Evolutionary conservation across 2,113 vertebrate species (phyloP).

Genomic region (Polypterus senegalus): DNA sequence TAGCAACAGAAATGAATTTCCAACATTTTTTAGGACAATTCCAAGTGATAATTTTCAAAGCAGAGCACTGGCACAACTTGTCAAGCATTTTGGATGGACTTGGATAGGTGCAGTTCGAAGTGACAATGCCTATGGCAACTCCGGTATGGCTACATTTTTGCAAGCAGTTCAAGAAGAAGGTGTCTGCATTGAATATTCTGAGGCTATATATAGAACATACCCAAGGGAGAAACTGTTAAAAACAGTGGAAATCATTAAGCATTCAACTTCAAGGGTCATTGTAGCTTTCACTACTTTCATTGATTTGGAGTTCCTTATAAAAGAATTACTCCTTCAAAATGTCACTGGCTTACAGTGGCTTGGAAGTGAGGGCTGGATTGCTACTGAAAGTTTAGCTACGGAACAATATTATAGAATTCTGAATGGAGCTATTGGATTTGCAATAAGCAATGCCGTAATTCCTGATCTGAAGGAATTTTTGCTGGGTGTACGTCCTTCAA

Average conservation of each 20-base stretch:
- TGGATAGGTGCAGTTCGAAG: slow-evolving; percentile 36
- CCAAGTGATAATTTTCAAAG: slow-evolving; percentile 36
- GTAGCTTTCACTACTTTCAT: slow-evolving; percentile 28
- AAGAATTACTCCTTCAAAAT: slow-evolving; percentile 18
- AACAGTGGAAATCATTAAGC: slow-evolving; percentile 17
- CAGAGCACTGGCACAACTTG: slow-evolving; percentile 27
- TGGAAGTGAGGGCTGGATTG: slow-evolving; percentile 34
- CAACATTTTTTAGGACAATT: slow-evolving; percentile 39
- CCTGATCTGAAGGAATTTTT: slow-evolving; percentile 32
- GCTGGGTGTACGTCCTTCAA: slow-evolving; percentile 28
- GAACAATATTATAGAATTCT: slow-evolving; percentile 17
- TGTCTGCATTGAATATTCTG: slow-evolving; percentile 33
- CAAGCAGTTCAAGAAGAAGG: slow-evolving; percentile 21
- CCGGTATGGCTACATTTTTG: slow-evolving; percentile 20
- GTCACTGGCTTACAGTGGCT: slow-evolving; percentile 37
- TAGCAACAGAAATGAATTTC: slow-evolving; percentile 31
- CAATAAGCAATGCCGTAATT: slow-evolving; percentile 25
- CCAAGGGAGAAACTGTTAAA: not conserved
- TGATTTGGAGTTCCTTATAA: slow-evolving; percentile 14
- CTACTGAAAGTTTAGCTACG: slow-evolving; percentile 23
- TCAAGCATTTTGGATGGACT: slow-evolving; percentile 36
- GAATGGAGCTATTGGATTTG: slow-evolving; percentile 37
- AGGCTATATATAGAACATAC: not conserved
- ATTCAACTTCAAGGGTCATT: slow-evolving; percentile 32
- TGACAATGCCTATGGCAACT: slow-evolving; percentile 7